These are phyloP conservation scores for Linnaemya tessellans DNA, from an alignment of 2,888 invertebrate genomes.

Conservation along the genomic window DNA sequence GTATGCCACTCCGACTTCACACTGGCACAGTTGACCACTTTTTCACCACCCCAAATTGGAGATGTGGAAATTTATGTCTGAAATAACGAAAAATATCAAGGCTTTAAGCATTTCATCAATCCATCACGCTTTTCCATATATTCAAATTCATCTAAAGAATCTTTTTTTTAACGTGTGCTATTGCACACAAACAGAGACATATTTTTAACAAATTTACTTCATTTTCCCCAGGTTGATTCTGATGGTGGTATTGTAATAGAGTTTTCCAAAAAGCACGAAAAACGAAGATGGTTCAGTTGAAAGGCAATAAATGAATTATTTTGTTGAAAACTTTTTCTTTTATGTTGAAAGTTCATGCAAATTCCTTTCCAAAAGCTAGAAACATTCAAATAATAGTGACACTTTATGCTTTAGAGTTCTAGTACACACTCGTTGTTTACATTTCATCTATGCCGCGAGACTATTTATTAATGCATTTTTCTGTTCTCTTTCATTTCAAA, in stretches of 20 bases:
- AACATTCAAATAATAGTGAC: slow-evolving; percentile 26
- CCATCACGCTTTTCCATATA: slow-evolving; percentile 3
- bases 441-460: not conserved
- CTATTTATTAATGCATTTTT: not conserved
- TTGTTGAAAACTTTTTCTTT: slow-evolving; percentile 35
- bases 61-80: too few relatives aligned
- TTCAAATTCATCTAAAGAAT: not conserved
- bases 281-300: slow-evolving; percentile 74
- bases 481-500: slow-evolving; percentile 55
- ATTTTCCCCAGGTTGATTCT: slow-evolving; percentile 74
- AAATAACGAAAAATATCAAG: not conserved
- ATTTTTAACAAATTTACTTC: slow-evolving; percentile 54
- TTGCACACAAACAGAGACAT: slow-evolving; percentile 20
- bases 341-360: slow-evolving; percentile 45
- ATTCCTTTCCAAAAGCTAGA: slow-evolving; percentile 37
- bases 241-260: slow-evolving; percentile 75
- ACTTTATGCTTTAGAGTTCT: slow-evolving; percentile 40
- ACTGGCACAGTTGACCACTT: too few relatives aligned
- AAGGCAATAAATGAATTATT: slow-evolving; percentile 70
- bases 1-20: too few relatives aligned
- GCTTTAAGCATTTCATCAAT: not conserved
- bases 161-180: slow-evolving; percentile 18
- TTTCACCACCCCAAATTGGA: too few relatives aligned
- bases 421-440: slow-evolving; percentile 21
- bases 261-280: slow-evolving; percentile 72